Percentiles rank a stretch among this genome's conserved stretches.
phyloP scores from a whole-genome alignment of 2,797 vertebrate genomes.

The Discoglossus pictus region DNA sequence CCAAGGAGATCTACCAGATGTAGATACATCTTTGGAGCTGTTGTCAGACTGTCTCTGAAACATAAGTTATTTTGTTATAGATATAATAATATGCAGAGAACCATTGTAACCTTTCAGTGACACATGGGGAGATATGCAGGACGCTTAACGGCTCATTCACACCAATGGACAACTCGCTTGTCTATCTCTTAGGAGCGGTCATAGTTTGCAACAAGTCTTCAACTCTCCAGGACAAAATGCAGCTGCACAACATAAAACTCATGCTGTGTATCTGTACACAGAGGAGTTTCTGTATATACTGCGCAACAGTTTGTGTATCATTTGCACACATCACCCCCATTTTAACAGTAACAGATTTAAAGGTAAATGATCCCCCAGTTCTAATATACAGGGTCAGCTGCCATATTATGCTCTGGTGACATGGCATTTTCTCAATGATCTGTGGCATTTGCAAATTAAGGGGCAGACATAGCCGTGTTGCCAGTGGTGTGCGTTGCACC shows the following conservation, averaged over 20 bases:
- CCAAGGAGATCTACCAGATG: constrained; percentile 36
- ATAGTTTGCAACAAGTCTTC: constrained; percentile 17
- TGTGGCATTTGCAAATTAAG: too few relatives aligned
- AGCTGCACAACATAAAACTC: constrained; percentile 26
- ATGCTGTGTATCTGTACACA: neutral
- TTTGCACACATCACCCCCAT: too few relatives aligned
- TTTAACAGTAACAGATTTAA: too few relatives aligned
- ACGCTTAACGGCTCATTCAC: constrained; percentile 25
- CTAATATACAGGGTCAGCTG: too few relatives aligned
- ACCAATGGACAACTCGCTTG: constrained; percentile 20
- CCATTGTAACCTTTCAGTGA: constrained; percentile 19
- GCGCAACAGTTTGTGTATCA: too few relatives aligned
- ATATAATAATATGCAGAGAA: constrained; percentile 24
- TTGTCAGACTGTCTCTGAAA: constrained; percentile 24
- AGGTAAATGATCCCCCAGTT: too few relatives aligned
- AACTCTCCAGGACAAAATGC: constrained; percentile 19
- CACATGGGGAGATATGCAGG: constrained; percentile 15
- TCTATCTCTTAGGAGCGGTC: constrained; percentile 32
- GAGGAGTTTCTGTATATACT: too few relatives aligned
- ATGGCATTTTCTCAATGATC: too few relatives aligned
- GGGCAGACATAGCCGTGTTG: too few relatives aligned
- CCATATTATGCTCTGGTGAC: too few relatives aligned
- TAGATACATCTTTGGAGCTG: constrained; percentile 21
- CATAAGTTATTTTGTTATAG: constrained; percentile 6
- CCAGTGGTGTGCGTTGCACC: too few relatives aligned